Percentiles rank a stretch among this genome's conserved stretches.
Evolutionary conservation across 2,888 invertebrate genomes (phyloP).

Genomic region (Lydus trimaculatus): DNA sequence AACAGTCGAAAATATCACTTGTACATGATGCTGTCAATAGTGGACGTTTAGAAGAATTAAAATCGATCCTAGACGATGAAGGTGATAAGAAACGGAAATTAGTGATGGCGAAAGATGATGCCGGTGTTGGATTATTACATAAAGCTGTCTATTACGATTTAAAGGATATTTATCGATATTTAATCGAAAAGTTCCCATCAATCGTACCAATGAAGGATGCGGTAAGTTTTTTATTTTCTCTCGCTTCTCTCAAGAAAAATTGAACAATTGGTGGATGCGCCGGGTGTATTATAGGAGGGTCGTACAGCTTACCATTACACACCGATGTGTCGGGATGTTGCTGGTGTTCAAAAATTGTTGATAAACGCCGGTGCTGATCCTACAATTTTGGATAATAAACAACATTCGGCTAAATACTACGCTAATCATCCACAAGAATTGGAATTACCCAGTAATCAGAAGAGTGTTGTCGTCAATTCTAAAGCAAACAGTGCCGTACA

Average conservation of each 20-base stretch:
- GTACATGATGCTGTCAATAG: constrained; percentile 79
- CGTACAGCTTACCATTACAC: constrained; percentile 74
- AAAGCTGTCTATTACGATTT: constrained; percentile 81
- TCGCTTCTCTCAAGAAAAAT: too few relatives aligned
- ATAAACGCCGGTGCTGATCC: constrained; percentile 70
- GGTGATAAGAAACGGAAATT: constrained; percentile 63
- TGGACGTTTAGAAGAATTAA: constrained; percentile 74
- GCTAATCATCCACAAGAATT: constrained; percentile 64
- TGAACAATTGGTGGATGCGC: neutral
- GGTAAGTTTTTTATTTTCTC: constrained; percentile 62
- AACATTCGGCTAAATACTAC: constrained; percentile 67
- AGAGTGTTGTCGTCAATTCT: constrained; percentile 41
- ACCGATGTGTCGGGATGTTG: constrained; percentile 67
- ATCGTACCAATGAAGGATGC: constrained; percentile 73
- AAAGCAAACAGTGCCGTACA: constrained; percentile 47
- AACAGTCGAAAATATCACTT: constrained; percentile 74
- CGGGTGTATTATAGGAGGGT: constrained; percentile 64
- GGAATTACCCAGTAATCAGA: constrained; percentile 61
- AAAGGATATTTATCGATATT: constrained; percentile 74
- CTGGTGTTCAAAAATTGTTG: constrained; percentile 68
- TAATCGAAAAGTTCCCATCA: constrained; percentile 72
- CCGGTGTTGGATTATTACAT: constrained; percentile 77
- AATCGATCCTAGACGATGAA: constrained; percentile 63
- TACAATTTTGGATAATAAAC: constrained; percentile 66
- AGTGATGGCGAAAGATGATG: constrained; percentile 70